phyloP scores from a whole-genome alignment of 2,888 invertebrate species.

The Ochropleura leucogaster region DNA sequence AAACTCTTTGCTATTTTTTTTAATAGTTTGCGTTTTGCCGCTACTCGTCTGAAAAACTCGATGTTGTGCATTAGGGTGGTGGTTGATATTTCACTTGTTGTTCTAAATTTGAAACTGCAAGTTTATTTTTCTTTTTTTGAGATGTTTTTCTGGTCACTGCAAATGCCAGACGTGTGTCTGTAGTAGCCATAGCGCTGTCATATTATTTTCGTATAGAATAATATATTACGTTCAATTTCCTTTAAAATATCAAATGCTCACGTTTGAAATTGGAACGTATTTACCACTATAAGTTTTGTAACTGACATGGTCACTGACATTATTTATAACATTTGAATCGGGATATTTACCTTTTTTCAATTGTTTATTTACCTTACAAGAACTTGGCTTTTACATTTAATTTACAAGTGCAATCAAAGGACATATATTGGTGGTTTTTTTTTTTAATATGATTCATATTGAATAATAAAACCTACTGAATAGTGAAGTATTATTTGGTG shows the following conservation, averaged over 20 bases:
- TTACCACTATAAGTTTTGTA: no score
- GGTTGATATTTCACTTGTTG: slow-evolving; percentile 2
- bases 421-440: no score
- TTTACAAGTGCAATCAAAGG: slow-evolving; percentile 20
- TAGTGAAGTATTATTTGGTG: slow-evolving; percentile 32
- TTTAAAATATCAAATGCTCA: background rate
- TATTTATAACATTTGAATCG: no score
- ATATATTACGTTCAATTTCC: background rate
- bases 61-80: no score
- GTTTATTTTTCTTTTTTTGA: background rate
- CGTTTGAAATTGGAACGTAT: background rate
- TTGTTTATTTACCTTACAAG: no score
- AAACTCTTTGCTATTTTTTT: slow-evolving; percentile 4
- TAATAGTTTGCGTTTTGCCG: no score
- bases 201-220: background rate
- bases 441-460: no score
- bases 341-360: no score
- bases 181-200: background rate
- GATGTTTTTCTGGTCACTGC: background rate
- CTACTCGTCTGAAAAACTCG: no score
- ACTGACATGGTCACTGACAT: no score
- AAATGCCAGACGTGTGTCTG: background rate
- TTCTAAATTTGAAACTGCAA: background rate
- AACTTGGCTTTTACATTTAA: background rate
- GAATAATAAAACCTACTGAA: slow-evolving; percentile 9